phyloP scores from a whole-genome alignment of 2,797 vertebrate genomes.

The Molossus molossus region DNA sequence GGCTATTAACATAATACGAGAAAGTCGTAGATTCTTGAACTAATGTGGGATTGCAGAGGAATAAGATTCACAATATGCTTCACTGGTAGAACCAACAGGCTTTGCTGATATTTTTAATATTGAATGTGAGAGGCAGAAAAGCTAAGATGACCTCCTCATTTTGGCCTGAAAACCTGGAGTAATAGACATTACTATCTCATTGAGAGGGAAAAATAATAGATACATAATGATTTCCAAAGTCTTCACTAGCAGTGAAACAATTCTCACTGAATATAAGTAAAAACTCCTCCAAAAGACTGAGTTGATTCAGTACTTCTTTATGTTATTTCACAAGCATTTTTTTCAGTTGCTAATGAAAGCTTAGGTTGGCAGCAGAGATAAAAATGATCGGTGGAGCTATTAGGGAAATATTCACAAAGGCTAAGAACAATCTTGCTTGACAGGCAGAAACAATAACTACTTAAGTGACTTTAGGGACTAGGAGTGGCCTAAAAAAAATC shows the following conservation, averaged over 20 bases:
- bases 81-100: not conserved
- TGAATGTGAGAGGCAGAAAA: not conserved
- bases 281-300: slow-evolving; percentile 57
- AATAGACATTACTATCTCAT: not conserved
- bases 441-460: slow-evolving; percentile 70
- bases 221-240: not conserved
- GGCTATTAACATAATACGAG: not conserved
- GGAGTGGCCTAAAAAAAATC: not conserved
- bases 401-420: slow-evolving; percentile 71
- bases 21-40: not conserved
- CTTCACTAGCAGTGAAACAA: slow-evolving; percentile 11
- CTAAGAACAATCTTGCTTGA: slow-evolving; percentile 72
- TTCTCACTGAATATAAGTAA: slow-evolving; percentile 31
- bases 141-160: not conserved
- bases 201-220: not conserved
- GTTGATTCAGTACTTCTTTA: slow-evolving; percentile 42
- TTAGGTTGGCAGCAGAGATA: slow-evolving; percentile 74
- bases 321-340: slow-evolving; percentile 66
- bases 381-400: slow-evolving; percentile 78
- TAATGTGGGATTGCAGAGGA: not conserved
- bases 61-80: not conserved
- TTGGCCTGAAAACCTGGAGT: not conserved
- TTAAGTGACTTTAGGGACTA: slow-evolving; percentile 31
- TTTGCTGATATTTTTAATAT: not conserved
- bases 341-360: slow-evolving; percentile 76